Evolutionary conservation across 64 coral and sea anemone genomes (phyloP).

Genomic region (Pachyseris speciosa): DNA sequence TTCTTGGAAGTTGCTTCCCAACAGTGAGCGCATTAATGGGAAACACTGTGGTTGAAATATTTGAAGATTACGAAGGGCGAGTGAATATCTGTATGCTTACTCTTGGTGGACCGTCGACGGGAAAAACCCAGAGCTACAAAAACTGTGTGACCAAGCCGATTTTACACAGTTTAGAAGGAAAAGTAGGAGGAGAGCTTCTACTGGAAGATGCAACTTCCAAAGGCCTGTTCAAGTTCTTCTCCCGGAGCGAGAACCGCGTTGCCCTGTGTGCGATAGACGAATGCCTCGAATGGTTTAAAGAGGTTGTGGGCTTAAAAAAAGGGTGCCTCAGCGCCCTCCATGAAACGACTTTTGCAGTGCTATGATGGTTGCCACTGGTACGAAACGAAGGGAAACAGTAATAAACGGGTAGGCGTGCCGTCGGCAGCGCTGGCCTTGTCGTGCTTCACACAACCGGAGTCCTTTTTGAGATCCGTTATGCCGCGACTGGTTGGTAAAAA

Average conservation of each 20-base stretch:
- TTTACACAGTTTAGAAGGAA: constrained; percentile 1
- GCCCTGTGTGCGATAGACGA: constrained; percentile 30
- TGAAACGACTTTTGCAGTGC: constrained; percentile 35
- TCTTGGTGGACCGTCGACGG: constrained; percentile 8
- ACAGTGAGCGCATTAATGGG: constrained; percentile 38
- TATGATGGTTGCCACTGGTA: constrained; percentile 20
- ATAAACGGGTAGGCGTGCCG: background rate
- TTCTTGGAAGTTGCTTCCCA: background rate
- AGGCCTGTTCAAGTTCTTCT: constrained; percentile 10
- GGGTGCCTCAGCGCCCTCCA: background rate
- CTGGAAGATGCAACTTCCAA: constrained; percentile 45
- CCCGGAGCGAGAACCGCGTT: background rate
- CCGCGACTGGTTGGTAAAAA: background rate
- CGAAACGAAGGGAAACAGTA: background rate
- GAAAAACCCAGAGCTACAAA: background rate
- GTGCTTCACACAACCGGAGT: background rate
- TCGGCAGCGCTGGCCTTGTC: background rate
- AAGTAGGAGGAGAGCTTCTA: background rate
- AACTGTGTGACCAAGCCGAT: background rate
- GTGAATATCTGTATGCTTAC: constrained; percentile 48
- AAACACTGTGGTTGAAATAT: constrained; percentile 20
- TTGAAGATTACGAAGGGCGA: constrained; percentile 25
- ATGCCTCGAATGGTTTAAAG: constrained; percentile 23
- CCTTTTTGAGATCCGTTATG: background rate
- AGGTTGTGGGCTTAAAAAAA: background rate